These are phyloP conservation scores for Alligator sinensis DNA, from an alignment of 2,113 vertebrate species.

Conservation along the genomic window DNA sequence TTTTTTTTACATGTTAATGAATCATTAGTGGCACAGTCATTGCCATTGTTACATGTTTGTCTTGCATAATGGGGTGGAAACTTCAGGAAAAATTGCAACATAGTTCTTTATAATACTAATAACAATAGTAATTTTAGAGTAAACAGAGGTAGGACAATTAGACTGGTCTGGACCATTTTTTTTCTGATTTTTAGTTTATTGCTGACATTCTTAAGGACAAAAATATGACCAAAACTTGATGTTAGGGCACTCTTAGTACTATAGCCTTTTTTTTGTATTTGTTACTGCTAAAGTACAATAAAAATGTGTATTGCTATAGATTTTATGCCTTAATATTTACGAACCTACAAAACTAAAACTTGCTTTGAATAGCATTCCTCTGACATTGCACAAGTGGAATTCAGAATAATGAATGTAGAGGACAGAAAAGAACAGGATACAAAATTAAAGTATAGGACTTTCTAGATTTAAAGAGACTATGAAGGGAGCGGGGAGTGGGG, in stretches of 20 bases:
- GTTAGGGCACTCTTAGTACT: rapidly evolving
- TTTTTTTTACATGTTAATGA: background rate
- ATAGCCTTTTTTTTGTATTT: background rate
- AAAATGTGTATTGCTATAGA: background rate
- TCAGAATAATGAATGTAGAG: background rate
- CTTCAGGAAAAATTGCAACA: background rate
- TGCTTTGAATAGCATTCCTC: rapidly evolving
- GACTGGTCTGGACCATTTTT: background rate
- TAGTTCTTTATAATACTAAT: background rate
- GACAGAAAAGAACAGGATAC: no score
- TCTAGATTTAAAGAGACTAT: no score
- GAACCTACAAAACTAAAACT: background rate
- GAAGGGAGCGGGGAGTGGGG: no score
- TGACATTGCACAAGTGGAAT: background rate
- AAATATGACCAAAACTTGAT: background rate
- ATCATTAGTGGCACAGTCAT: background rate
- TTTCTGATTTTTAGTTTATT: background rate
- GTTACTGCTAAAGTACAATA: background rate
- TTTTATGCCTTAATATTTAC: background rate
- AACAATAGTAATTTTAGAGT: background rate
- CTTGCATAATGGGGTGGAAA: background rate
- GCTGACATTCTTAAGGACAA: background rate
- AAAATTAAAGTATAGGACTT: no score
- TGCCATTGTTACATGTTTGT: background rate
- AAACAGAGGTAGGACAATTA: background rate